A percentile compares a stretch with the other conserved stretches of the same genome.
Conservation (phyloP, 64 coral and sea anemone genomes). For the Astreopora myriophthalma region DNA sequence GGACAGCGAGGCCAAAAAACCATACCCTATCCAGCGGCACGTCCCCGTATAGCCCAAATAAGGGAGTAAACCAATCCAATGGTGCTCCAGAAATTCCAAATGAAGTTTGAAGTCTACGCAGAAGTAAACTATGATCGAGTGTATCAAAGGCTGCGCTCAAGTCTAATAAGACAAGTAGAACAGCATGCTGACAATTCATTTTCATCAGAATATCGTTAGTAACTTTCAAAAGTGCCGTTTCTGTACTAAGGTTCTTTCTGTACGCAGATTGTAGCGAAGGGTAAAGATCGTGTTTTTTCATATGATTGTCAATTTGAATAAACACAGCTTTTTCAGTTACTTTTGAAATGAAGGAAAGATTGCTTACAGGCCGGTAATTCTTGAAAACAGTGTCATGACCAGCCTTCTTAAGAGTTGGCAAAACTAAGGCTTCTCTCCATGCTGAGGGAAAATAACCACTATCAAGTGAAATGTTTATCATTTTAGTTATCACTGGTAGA, state of each 20-base stretch:
- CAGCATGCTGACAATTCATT: not conserved
- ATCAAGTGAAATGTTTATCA: too few species aligned
- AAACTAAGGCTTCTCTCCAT: conserved; percentile 35
- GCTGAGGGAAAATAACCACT: conserved; percentile 9
- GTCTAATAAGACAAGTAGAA: not conserved
- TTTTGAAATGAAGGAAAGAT: conserved; percentile 34
- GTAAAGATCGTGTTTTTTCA: not conserved
- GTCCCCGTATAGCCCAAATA: too few species aligned
- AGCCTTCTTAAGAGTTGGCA: not conserved
- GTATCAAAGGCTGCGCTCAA: not conserved
- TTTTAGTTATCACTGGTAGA: too few species aligned
- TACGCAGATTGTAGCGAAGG: not conserved
- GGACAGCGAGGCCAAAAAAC: too few species aligned
- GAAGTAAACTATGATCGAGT: not conserved
- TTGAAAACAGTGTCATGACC: conserved; percentile 6
- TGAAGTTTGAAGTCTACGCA: not conserved
- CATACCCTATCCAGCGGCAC: too few species aligned
- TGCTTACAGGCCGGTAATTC: conserved; percentile 33
- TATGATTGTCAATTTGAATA: conserved; percentile 9
- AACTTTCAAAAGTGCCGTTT: conserved; percentile 1
- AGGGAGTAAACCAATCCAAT: not conserved
- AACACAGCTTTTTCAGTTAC: conserved; percentile 18
- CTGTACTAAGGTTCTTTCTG: conserved; percentile 1
- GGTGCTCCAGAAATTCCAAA: not conserved
- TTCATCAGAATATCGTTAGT: not conserved